Base-by-base conservation (phyloP, 2,113 vertebrate genomes). In the Phalacrocorax aristotelis region DNA sequence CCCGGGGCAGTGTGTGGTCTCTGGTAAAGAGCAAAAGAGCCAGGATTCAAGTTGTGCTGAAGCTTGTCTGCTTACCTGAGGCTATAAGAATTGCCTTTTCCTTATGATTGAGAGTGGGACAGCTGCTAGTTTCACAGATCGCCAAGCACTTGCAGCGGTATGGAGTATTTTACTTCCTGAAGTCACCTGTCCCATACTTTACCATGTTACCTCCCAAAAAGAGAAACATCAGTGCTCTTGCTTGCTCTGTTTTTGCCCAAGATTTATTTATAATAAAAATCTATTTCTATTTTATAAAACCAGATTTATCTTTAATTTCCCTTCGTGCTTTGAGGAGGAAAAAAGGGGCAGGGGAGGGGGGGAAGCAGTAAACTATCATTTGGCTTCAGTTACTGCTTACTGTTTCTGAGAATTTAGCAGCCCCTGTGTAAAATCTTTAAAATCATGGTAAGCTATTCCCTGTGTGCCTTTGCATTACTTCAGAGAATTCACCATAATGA, bases 91-190 rank as follows among this genome's bases (percentile, higher is more conserved):
- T 82, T 66, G 49, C 51, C 42, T 85, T 70, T 61, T 91, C 68
- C 58, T 91, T 87, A 54, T 65, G 49, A 48, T 11, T 90, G 83
- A 80, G 70, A 93, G 38, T 29, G 15, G 46, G 71, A 91, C 93
- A 96, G 93, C 71, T 95, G 82, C 79, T 94, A 2, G 81, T 76
- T 83, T 70, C 90, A 93, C 52, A 94, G 90, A 65, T 85, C 9
- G 2, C 87, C 82, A 86, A 94, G n/a, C 68, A 86, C 8, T 3
- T 82, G 64, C 57, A 87, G 72, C 4, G 0, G n/a, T 26, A 68
- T 29, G 9, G 38, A 84, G 20, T 55, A 81, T 89, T 88, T 90
- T 70, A 60, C 69, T 81, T 90, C 80, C 58, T 38, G 32, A 82
- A 90, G 78, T 62, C 81, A 91, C 74, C 70, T 85, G 69, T 57